These are phyloP conservation scores for Plagodis dolabraria DNA, from an alignment of 2,888 invertebrate species.

Conservation along the genomic window DNA sequence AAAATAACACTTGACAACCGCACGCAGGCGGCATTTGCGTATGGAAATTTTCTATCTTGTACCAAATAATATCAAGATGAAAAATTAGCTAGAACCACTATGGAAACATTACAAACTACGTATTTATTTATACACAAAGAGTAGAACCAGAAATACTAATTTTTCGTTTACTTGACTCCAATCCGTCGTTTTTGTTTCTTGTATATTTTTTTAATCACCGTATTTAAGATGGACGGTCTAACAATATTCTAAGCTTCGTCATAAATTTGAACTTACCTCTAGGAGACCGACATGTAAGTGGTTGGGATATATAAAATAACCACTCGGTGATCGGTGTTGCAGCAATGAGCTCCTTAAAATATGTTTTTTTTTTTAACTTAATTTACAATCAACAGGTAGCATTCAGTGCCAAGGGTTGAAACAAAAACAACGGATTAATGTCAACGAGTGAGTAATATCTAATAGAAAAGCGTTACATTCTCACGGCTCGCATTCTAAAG, in stretches of 20 bases:
- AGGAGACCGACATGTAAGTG: conserved; percentile 48
- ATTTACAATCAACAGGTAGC: conserved; percentile 6
- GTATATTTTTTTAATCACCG: conserved; percentile 20
- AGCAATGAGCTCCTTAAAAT: conserved; percentile 11
- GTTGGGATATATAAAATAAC: conserved; percentile 10
- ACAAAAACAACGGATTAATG: conserved; percentile 61
- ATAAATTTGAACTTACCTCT: conserved; percentile 48
- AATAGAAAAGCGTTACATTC: conserved; percentile 75
- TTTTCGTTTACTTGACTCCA: conserved; percentile 60
- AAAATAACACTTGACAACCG: conserved; percentile 55
- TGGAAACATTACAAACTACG: conserved; percentile 71
- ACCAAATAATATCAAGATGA: conserved; percentile 62
- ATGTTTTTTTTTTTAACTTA: conserved; percentile 18
- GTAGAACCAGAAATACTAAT: conserved; percentile 73
- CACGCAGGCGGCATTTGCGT: conserved; percentile 26
- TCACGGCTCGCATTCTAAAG: conserved; percentile 62
- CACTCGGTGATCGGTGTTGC: conserved; percentile 10
- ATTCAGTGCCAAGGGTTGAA: conserved; percentile 33
- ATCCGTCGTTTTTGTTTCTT: conserved; percentile 54
- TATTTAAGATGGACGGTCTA: conserved; percentile 67
- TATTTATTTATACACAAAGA: conserved; percentile 67
- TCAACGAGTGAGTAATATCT: conserved; percentile 58
- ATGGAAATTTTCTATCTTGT: conserved; percentile 53
- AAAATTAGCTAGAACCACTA: conserved; percentile 71
- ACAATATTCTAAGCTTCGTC: conserved; percentile 48